These are phyloP conservation scores for Hydropotes inermis DNA, from an alignment of 2,113 vertebrate genomes.

Conservation along the genomic window DNA sequence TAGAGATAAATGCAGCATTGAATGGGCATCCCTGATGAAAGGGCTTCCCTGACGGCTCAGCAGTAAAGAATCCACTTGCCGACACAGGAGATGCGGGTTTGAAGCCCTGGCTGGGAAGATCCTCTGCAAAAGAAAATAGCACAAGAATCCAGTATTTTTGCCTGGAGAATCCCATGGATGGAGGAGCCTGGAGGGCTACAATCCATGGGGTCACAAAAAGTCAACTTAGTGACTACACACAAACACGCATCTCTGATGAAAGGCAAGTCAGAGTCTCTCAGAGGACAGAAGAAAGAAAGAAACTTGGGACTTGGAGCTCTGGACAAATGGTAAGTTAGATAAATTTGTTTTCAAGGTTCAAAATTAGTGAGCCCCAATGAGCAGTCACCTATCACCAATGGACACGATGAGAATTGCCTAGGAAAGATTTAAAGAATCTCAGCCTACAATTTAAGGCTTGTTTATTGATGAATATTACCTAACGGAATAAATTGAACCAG, in stretches of 20 bases:
- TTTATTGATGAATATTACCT: neutral
- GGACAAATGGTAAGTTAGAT: neutral
- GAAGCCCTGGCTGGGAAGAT: neutral
- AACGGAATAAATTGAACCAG: neutral
- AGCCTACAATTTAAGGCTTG: neutral
- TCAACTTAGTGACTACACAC: neutral
- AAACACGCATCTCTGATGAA: neutral
- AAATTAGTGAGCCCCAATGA: neutral
- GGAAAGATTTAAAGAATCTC: neutral
- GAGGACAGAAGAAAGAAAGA: neutral
- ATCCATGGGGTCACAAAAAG: neutral
- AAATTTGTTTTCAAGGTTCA: neutral
- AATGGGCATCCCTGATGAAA: neutral
- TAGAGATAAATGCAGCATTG: conserved; percentile 8
- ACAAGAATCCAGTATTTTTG: neutral
- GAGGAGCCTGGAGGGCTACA: neutral
- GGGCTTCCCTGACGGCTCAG: neutral
- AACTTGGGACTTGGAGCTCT: neutral
- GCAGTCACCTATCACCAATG: neutral
- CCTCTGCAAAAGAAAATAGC: neutral
- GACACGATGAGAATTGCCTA: neutral
- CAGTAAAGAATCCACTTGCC: neutral
- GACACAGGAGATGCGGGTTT: neutral
- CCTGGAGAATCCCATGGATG: neutral
- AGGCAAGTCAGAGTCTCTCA: conserved; percentile 21